Conservation (phyloP, 30 jellyfish, hydroid and myxozoan genomes). For the Kudoa iwatai region DNA sequence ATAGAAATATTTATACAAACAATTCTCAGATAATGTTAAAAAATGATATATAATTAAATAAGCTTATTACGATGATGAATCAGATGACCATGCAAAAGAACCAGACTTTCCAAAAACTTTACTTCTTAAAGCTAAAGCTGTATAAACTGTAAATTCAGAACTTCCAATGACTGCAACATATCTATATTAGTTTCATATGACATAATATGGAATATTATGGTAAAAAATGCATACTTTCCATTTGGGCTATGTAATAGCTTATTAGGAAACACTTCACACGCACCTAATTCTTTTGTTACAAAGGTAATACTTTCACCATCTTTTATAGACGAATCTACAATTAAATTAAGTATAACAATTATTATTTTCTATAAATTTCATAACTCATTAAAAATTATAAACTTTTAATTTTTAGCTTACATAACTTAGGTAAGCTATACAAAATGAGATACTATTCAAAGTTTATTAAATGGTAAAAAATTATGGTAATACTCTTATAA, state of each 20-base stretch:
- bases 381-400: too few species aligned
- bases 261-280: constrained; percentile 84
- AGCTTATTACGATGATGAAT: constrained; percentile 73
- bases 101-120: constrained; percentile 74
- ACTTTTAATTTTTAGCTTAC: too few species aligned
- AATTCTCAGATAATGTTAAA: too few species aligned
- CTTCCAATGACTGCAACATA: constrained; percentile 90
- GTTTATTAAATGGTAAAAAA: too few species aligned
- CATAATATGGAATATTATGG: not conserved
- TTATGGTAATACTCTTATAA: too few species aligned
- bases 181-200: too few species aligned
- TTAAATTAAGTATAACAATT: not conserved
- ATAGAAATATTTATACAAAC: too few species aligned
- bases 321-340: constrained; percentile 15
- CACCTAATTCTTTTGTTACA: constrained; percentile 73
- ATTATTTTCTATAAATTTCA: too few species aligned
- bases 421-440: too few species aligned
- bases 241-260: constrained; percentile 57
- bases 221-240: constrained; percentile 16
- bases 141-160: constrained; percentile 69
- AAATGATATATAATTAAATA: too few species aligned
- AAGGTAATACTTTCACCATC: constrained; percentile 83
- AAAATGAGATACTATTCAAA: too few species aligned
- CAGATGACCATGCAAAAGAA: constrained; percentile 90
- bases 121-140: constrained; percentile 87